Evolutionary conservation across 2,888 invertebrate genomes (phyloP).

Genomic region (Mycalesis mineus): DNA sequence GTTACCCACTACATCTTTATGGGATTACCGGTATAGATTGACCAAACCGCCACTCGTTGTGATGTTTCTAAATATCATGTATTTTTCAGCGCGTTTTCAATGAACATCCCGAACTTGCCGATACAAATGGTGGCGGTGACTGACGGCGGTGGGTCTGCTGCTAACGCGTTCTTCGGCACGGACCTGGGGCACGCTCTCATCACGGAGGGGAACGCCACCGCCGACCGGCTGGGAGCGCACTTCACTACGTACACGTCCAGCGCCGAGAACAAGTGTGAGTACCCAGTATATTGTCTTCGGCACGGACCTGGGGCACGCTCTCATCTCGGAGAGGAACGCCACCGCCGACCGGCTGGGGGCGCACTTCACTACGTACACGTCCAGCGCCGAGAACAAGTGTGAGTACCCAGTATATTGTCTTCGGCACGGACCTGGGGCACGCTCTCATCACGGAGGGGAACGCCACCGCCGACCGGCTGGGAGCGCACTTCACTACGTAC

Average conservation of each 20-base stretch:
- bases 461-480: constrained; percentile 91
- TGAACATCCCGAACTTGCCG: constrained; percentile 94
- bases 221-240: constrained; percentile 92
- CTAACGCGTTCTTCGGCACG: constrained; percentile 92
- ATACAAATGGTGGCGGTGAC: constrained; percentile 96
- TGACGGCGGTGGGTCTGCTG: constrained; percentile 87
- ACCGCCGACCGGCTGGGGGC: constrained; percentile 93
- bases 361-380: constrained; percentile 94
- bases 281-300: neutral
- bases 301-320: neutral
- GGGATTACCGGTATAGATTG: too few species aligned
- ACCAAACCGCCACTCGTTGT: too few species aligned
- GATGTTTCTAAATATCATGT: too few species aligned
- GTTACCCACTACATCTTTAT: too few species aligned
- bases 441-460: constrained; percentile 90
- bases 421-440: neutral
- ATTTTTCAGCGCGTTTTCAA: constrained; percentile 88
- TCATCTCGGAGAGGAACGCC: constrained; percentile 93
- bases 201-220: constrained; percentile 94
- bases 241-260: constrained; percentile 94
- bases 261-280: constrained; percentile 90
- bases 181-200: constrained; percentile 93
- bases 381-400: constrained; percentile 92
- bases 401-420: constrained; percentile 48
- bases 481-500: constrained; percentile 95